These are phyloP conservation scores for Prionailurus viverrinus DNA, from an alignment of 2,113 vertebrate species.

Conservation along the genomic window DNA sequence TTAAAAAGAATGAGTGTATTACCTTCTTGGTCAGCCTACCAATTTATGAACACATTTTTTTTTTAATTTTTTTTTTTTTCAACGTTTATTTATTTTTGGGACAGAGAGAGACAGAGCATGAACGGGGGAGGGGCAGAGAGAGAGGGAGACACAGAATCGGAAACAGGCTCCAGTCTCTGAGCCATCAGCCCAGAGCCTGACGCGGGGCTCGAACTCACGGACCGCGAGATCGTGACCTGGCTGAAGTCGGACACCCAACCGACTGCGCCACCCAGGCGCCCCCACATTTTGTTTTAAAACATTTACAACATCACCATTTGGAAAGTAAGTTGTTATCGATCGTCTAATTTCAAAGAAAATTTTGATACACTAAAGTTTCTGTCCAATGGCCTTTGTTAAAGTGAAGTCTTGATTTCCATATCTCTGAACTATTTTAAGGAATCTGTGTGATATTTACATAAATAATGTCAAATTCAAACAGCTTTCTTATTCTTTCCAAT, in stretches of 20 bases:
- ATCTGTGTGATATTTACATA: not conserved
- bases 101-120: no score
- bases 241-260: no score
- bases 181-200: no score
- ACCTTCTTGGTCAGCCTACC: not conserved
- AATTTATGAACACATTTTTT: not conserved
- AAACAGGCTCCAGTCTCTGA: no score
- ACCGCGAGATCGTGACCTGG: no score
- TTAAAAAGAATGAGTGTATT: not conserved
- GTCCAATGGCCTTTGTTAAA: not conserved
- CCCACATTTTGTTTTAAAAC: slow-evolving; percentile 15
- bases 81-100: no score
- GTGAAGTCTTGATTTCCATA: not conserved
- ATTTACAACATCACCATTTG: not conserved
- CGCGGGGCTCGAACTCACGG: no score
- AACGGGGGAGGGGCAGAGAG: no score
- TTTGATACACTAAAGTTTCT: slow-evolving; percentile 16
- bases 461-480: not conserved
- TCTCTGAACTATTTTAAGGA: slow-evolving; percentile 14
- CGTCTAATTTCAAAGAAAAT: not conserved
- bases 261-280: no score
- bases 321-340: not conserved
- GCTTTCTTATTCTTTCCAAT: not conserved
- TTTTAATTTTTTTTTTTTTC: no score
- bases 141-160: no score